Percentiles rank a stretch among this genome's conserved stretches.
Conservation (phyloP, 2,113 vertebrate genomes). For the Excalfactoria chinensis region DNA sequence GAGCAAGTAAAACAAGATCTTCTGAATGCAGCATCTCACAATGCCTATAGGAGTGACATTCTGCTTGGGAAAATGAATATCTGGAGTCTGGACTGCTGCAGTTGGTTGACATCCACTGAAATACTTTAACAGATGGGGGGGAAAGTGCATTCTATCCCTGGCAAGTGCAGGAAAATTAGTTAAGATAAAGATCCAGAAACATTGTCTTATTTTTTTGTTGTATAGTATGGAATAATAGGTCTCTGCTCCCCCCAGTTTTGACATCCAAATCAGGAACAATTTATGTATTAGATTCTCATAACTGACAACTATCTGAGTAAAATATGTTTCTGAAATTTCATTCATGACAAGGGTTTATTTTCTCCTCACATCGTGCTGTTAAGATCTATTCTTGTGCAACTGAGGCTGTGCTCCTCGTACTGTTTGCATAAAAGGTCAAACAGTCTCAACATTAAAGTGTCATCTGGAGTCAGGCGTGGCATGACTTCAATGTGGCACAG, state of each 20-base stretch:
- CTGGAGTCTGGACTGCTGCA: background rate
- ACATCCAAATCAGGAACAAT: background rate
- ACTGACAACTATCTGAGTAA: background rate
- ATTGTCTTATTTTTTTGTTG: background rate
- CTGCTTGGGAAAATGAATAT: background rate
- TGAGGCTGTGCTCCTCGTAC: background rate
- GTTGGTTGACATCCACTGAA: background rate
- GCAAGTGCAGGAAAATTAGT: background rate
- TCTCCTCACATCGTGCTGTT: background rate
- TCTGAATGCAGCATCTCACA: background rate
- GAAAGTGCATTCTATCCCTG: background rate
- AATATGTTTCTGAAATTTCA: background rate
- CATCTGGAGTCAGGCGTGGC: background rate
- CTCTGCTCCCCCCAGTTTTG: background rate
- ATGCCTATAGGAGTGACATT: background rate
- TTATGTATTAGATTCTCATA: background rate
- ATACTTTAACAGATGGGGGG: background rate
- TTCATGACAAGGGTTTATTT: background rate
- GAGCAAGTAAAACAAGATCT: background rate
- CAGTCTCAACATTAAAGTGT: background rate
- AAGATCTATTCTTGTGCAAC: background rate
- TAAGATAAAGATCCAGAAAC: background rate
- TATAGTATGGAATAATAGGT: background rate
- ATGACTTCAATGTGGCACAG: background rate
- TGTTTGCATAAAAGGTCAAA: background rate